phyloP scores from a whole-genome alignment of 2,888 invertebrate species.

The Tortrix viridana region DNA sequence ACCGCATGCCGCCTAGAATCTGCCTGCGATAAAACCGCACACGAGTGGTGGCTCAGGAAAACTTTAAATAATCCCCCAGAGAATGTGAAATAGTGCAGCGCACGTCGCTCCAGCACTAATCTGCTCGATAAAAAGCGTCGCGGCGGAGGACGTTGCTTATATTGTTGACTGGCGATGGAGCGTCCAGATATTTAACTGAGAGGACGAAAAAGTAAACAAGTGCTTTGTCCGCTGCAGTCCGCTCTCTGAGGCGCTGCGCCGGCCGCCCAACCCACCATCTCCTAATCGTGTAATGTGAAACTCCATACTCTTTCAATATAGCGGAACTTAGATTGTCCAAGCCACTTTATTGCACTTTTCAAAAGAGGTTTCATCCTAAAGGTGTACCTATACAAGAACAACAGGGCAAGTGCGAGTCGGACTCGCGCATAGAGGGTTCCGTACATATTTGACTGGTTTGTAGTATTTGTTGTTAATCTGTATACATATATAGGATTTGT shows the following conservation, averaged over 20 bases:
- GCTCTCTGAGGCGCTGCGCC: conserved; percentile 47
- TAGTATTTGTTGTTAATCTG: no score
- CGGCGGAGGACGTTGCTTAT: conserved; percentile 56
- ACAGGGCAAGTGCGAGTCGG: no score
- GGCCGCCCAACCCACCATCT: conserved; percentile 46
- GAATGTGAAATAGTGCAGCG: conserved; percentile 63
- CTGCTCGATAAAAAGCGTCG: conserved; percentile 65
- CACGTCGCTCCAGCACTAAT: conserved; percentile 60
- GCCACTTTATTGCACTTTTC: conserved; percentile 7
- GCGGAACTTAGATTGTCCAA: conserved; percentile 40
- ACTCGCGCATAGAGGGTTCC: no score
- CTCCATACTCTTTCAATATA: conserved; percentile 52
- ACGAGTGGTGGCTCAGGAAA: conserved; percentile 51
- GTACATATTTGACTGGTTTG: no score
- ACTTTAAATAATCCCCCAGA: conserved; percentile 66
- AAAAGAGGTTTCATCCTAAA: neutral
- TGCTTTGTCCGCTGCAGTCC: conserved; percentile 53
- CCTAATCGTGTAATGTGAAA: conserved; percentile 61
- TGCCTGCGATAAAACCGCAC: conserved; percentile 50
- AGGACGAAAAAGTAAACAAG: conserved; percentile 64
- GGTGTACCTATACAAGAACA: no score
- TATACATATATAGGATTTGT: no score
- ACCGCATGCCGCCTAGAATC: conserved; percentile 48
- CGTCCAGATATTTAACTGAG: conserved; percentile 67
- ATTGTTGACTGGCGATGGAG: conserved; percentile 67